phyloP scores from a whole-genome alignment of 2,888 invertebrate genomes.

The Uloborus plumipes region DNA sequence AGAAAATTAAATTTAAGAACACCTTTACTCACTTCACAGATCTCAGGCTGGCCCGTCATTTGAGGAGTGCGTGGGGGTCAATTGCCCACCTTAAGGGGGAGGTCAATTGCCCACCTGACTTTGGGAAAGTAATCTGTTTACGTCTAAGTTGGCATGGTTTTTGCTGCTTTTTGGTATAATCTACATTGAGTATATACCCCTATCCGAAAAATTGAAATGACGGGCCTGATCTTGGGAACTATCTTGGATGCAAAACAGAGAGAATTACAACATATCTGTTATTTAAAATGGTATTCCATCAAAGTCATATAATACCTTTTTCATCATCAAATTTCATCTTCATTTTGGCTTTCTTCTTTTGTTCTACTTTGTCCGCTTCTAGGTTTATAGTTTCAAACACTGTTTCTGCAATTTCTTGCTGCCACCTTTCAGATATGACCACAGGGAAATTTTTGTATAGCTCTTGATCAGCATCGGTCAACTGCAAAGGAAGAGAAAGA shows the following conservation, averaged over 20 bases:
- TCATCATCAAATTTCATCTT: constrained; percentile 84
- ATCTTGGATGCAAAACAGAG: background rate
- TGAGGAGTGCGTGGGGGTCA: too few relatives aligned
- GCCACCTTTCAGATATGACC: constrained; percentile 99
- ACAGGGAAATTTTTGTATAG: constrained; percentile 98
- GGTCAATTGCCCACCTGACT: too few relatives aligned
- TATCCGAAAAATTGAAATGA: too few relatives aligned
- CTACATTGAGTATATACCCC: too few relatives aligned
- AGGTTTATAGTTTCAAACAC: constrained; percentile 97
- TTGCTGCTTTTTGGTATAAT: too few relatives aligned
- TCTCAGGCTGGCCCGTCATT: too few relatives aligned
- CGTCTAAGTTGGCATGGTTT: too few relatives aligned
- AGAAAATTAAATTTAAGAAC: too few relatives aligned
- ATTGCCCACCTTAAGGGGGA: too few relatives aligned
- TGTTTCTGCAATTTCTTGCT: constrained; percentile 97
- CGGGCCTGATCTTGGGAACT: background rate
- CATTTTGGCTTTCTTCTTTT: constrained; percentile 93
- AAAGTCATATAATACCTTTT: constrained; percentile 77
- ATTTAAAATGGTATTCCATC: background rate
- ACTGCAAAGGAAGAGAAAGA: constrained; percentile 72
- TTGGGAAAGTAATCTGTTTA: too few relatives aligned
- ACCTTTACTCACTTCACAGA: too few relatives aligned
- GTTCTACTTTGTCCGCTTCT: constrained; percentile 96
- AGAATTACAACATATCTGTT: too few relatives aligned
- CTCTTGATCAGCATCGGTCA: constrained; percentile 97